Conservation (phyloP, 2,113 vertebrate species). For the Axis porcinus region DNA sequence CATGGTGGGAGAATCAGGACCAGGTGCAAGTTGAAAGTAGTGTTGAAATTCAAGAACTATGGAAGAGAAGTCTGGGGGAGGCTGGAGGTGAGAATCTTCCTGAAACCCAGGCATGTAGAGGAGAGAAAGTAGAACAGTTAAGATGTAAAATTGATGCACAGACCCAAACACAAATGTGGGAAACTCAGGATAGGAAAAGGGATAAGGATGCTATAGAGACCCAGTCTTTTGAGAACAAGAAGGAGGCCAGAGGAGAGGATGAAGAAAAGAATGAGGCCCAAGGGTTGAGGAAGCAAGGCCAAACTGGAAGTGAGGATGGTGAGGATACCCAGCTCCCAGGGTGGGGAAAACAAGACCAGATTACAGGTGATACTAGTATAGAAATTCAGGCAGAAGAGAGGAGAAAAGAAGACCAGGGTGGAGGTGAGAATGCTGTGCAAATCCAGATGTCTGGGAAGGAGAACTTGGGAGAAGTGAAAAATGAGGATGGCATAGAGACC, state of each 20-base stretch:
- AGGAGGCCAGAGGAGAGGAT: neutral
- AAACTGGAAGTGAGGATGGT: neutral
- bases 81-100: neutral
- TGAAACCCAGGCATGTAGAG: neutral
- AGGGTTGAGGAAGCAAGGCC: neutral
- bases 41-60: neutral
- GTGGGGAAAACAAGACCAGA: neutral
- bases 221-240: neutral
- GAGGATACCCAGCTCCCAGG: neutral
- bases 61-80: neutral
- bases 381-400: neutral
- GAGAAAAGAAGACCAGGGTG: neutral
- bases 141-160: neutral
- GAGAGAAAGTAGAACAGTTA: conserved; percentile 1
- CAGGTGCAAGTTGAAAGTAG: neutral
- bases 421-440: neutral
- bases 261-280: neutral
- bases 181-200: neutral
- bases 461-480: neutral
- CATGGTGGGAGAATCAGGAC: neutral
- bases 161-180: conserved; percentile 19
- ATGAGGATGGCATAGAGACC: neutral
- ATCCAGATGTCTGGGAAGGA: neutral
- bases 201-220: neutral
- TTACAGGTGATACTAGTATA: neutral